Conservation (phyloP, 37 sponge, comb jelly and placozoan genomes). For the Cliona cf. orientalis region DNA sequence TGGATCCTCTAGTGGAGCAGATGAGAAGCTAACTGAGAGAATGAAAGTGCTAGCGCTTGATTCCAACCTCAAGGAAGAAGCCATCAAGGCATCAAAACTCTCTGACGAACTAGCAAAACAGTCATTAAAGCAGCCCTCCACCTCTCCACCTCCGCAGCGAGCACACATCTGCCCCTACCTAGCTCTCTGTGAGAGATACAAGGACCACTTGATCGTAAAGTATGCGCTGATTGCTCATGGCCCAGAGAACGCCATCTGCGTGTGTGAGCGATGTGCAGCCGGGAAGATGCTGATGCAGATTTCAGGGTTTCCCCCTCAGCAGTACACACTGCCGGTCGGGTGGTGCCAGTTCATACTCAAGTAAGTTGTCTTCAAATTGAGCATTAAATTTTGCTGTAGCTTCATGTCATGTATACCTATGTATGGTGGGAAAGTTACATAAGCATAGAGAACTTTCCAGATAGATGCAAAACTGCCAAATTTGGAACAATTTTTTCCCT, state of each 20-base stretch:
- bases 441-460: too few relatives aligned
- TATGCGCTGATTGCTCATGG: constrained; percentile 38
- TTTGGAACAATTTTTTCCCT: neutral
- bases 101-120: constrained; percentile 39
- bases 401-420: neutral
- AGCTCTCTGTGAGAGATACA: constrained; percentile 43
- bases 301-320: constrained; percentile 56
- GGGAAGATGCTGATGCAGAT: constrained; percentile 32
- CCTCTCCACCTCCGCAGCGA: neutral
- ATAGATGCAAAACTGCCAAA: neutral
- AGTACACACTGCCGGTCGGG: constrained; percentile 54
- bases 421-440: too few relatives aligned
- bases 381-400: neutral
- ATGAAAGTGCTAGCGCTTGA: constrained; percentile 43
- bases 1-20: neutral
- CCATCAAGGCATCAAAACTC: constrained; percentile 29
- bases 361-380: neutral
- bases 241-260: constrained; percentile 34
- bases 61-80: constrained; percentile 29
- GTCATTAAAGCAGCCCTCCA: neutral
- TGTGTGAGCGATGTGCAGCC: constrained; percentile 42
- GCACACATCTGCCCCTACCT: constrained; percentile 21
- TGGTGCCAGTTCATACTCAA: constrained; percentile 48
- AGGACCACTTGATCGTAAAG: constrained; percentile 48
- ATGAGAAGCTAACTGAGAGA: constrained; percentile 17